Conservation (phyloP, 2,113 vertebrate species). For the western clawed frog (Xenopus tropicalis) region UCB_Xtro_10.0 CM004444.2:32608001-32608500, state of each 20-base stretch:
- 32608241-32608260: not conserved
- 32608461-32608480: not conserved
- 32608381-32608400: conserved; percentile 18
- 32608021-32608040: conserved; percentile 87
- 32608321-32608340: conserved; percentile 1
- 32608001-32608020: conserved; percentile 88
- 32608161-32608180: conserved; percentile 24
- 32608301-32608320: conserved; percentile 5
- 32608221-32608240: not conserved
- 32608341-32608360: conserved; percentile 6
- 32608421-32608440: not conserved
- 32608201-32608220: conserved; percentile 29
- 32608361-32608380: not conserved
- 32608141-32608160: conserved; percentile 27
- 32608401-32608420: conserved; percentile 11
- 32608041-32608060: conserved; percentile 92
- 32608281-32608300: conserved; percentile 13
- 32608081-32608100: conserved; percentile 81
- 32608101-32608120: conserved; percentile 1
- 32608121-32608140: conserved; percentile 36
- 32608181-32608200: conserved; percentile 24
- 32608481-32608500: conserved; percentile 1
- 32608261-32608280: conserved; percentile 18
- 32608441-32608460: not conserved
- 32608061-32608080: conserved; percentile 86